Evolutionary conservation across 2,113 vertebrate species (phyloP).

Genomic region (Columba janthina): DNA sequence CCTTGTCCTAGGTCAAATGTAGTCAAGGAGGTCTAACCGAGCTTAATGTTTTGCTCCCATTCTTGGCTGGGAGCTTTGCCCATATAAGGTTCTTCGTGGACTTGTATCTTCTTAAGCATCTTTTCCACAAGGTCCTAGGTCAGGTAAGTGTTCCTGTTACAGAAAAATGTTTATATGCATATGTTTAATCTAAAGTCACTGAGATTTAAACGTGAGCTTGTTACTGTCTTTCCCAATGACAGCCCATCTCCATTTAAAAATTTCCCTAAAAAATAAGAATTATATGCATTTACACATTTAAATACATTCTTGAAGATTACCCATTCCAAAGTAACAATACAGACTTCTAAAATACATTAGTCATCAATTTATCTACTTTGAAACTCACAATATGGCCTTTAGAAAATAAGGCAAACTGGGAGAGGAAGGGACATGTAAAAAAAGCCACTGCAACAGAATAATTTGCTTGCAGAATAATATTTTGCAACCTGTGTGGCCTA

Average conservation of each 20-base stretch:
- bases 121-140: accelerated
- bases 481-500: constrained; percentile 26
- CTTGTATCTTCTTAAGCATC: neutral
- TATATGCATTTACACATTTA: neutral
- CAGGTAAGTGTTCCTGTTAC: neutral
- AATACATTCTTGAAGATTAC: neutral
- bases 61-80: neutral
- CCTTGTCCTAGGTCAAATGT: neutral
- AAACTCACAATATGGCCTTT: neutral
- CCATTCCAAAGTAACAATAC: constrained; percentile 7
- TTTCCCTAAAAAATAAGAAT: neutral
- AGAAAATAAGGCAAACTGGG: constrained; percentile 5
- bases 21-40: neutral
- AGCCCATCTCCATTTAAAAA: neutral
- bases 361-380: constrained; percentile 25
- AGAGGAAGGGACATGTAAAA: neutral
- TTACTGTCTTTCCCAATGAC: neutral
- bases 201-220: neutral
- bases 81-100: neutral
- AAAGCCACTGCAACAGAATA: constrained; percentile 1
- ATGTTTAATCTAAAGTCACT: neutral
- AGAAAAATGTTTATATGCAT: neutral
- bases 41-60: neutral
- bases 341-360: constrained; percentile 5
- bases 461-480: constrained; percentile 47